phyloP scores from a whole-genome alignment of 2,888 invertebrate species.

The Drosophila mulleri region DNA sequence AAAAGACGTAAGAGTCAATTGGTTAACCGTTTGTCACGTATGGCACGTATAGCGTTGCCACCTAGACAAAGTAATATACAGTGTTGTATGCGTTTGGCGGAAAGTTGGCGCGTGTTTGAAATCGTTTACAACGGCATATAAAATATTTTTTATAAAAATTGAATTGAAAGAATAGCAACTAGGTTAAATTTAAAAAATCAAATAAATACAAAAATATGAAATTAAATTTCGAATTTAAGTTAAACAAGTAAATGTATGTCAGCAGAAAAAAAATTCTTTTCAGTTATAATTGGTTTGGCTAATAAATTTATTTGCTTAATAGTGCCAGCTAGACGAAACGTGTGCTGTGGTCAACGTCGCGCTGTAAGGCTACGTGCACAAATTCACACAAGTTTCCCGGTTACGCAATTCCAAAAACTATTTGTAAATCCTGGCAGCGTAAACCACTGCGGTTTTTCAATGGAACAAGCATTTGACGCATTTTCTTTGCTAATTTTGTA shows the following conservation, averaged over 20 bases:
- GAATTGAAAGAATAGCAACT: background rate
- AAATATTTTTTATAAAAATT: background rate
- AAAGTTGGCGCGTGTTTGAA: conserved; percentile 34
- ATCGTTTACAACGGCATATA: background rate
- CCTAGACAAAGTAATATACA: conserved; percentile 25
- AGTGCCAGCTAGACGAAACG: background rate
- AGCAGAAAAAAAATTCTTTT: background rate
- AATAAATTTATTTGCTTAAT: background rate
- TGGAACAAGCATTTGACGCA: conserved; percentile 48
- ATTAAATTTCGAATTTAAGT: background rate
- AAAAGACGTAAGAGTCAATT: conserved; percentile 46
- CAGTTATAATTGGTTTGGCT: background rate
- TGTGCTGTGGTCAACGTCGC: background rate
- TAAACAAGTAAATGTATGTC: background rate
- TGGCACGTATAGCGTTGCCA: conserved; percentile 44
- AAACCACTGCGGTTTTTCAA: conserved; percentile 37
- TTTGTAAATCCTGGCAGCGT: conserved; percentile 59
- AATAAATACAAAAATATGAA: background rate
- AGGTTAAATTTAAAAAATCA: background rate
- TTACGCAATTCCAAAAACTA: conserved; percentile 33
- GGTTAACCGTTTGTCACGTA: conserved; percentile 29
- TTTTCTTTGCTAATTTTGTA: conserved; percentile 26
- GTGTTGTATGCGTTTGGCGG: conserved; percentile 43
- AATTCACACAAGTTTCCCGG: conserved; percentile 46
- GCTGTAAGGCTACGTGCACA: conserved; percentile 54